Base-by-base conservation (phyloP, 2,888 invertebrate genomes). In the Crossocerus cetratus region DNA sequence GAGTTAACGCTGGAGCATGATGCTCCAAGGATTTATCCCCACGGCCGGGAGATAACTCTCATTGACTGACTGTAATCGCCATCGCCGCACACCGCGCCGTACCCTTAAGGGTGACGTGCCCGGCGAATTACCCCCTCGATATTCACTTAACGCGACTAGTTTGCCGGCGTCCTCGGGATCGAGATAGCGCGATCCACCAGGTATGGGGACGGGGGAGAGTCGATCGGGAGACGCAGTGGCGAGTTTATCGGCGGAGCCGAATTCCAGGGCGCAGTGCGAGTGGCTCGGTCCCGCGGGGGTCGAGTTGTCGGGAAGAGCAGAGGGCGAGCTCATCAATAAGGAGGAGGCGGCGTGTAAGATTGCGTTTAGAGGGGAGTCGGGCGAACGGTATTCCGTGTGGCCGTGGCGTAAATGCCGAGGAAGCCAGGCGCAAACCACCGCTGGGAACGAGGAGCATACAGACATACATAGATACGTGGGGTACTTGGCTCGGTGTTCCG, bases 301-400 rank as follows among this genome's bases (percentile, higher is more conserved):
- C 32, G 32, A 32, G 32, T 11, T 4, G 32, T 32, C 32, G 32
- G 32, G 8, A 11, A 4, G 32, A 14, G n/a, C 49, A 49, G 49
- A 49, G 14, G 49, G 61, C 11, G 58, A 22, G 53, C 53, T 61
- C 58, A 68, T 68, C 68, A 43, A 75, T 69, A 66, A 63, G 58
- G 32, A 32, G 2, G 32, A 32, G 49, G 57, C 43, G 60, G 43
- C 42, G 56, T 55, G 62, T 56, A 71, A 63, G 44, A 32, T 44
- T 58, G 63, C 72, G 68, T 66, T 32, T 68, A 56, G 69, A 69
- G 44, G 62, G 65, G 68, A 49, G 44, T 61, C 43, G 58, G 68
- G 69, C 23, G 54, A 76, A 71, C 76, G 72, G 78, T 67, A 72
- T 72, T 77, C 59, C 45, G 42, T n/a, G 42, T 32, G 56, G 58